Evolutionary conservation across 2,888 invertebrate genomes (phyloP).

Genomic region (Hemistola chrysoprasaria): DNA sequence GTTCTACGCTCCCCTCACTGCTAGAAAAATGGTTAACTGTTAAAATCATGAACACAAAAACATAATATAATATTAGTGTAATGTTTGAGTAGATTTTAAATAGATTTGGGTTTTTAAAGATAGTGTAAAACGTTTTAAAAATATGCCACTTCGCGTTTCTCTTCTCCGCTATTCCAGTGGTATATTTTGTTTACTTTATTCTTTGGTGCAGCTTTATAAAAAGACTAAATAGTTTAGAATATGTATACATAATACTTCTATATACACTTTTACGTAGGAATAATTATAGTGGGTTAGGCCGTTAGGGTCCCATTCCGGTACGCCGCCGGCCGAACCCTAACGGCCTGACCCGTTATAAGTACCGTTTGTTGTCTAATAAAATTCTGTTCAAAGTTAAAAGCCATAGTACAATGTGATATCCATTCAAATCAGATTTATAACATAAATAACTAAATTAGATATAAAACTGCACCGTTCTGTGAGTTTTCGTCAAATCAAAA

Average conservation of each 20-base stretch:
- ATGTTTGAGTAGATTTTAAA: slow-evolving; percentile 6
- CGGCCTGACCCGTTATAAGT: no score
- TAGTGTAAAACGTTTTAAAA: slow-evolving; percentile 49
- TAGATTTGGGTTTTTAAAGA: slow-evolving; percentile 28
- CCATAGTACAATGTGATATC: no score
- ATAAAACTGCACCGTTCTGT: slow-evolving; percentile 66
- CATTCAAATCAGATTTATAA: no score
- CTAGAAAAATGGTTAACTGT: slow-evolving; percentile 77
- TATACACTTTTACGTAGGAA: no score
- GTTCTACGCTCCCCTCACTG: slow-evolving; percentile 78
- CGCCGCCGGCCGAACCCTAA: no score
- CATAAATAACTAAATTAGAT: slow-evolving; percentile 15
- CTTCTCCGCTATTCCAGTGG: slow-evolving; percentile 30
- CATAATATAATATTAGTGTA: slow-evolving; percentile 44
- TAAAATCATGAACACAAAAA: slow-evolving; percentile 49
- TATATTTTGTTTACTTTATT: slow-evolving; percentile 33
- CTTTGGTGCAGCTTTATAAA: slow-evolving; percentile 54
- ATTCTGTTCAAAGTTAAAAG: no score
- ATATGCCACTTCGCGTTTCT: slow-evolving; percentile 39
- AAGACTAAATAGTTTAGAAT: slow-evolving; percentile 3
- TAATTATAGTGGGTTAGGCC: no score
- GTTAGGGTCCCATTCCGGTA: no score
- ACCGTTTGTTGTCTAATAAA: no score
- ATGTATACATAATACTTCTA: background rate
- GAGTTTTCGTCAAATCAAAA: slow-evolving; percentile 60